phyloP scores from a whole-genome alignment of 1,140 invertebrate genomes.

The Bombus huntii region DNA sequence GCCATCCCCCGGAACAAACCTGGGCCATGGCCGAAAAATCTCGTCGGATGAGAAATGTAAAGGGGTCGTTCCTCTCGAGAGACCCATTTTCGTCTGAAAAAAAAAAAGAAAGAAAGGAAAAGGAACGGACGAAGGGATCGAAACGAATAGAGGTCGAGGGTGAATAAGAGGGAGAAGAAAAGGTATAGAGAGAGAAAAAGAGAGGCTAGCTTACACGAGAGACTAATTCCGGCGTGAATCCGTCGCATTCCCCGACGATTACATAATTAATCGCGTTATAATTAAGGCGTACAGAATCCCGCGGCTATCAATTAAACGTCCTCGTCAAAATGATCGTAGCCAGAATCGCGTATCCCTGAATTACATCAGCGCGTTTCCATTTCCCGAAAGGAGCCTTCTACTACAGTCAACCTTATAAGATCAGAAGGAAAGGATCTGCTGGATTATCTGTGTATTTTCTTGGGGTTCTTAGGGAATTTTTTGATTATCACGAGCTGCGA shows the following conservation, averaged over 20 bases:
- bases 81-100: conserved; percentile 36
- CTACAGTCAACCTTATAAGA: background rate
- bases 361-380: conserved; percentile 7
- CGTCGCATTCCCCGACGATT: conserved; percentile 59
- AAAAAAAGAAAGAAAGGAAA: background rate
- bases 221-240: conserved; percentile 30
- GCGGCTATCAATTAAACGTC: conserved; percentile 73
- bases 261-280: conserved; percentile 76
- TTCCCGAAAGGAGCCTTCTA: conserved; percentile 10
- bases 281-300: conserved; percentile 63
- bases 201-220: background rate
- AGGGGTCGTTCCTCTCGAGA: conserved; percentile 17
- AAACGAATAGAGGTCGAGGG: background rate
- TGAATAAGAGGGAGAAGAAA: background rate
- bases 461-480: background rate
- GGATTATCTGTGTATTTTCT: background rate
- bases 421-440: background rate
- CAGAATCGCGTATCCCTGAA: conserved; percentile 21
- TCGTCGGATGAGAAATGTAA: conserved; percentile 35
- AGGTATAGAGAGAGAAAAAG: background rate
- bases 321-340: conserved; percentile 62
- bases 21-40: conserved; percentile 31
- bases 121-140: background rate
- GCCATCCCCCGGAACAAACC: conserved; percentile 41
- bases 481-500: background rate